Base-by-base conservation (phyloP, 2,797 vertebrate genomes). In the Bradypodion pumilum region DNA sequence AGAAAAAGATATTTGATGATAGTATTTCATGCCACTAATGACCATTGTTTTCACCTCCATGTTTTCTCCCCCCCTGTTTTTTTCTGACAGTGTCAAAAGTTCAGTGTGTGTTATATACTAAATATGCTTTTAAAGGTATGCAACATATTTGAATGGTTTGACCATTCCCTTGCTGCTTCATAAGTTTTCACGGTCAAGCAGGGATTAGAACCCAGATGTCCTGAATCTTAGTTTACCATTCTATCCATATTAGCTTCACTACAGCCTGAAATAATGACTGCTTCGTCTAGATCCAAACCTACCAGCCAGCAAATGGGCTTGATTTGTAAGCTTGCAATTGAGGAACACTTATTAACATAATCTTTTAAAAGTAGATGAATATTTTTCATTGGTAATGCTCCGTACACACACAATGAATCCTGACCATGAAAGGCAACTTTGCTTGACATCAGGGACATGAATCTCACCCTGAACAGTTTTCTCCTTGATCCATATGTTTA, bases 361-460 rank as follows among this genome's bases (percentile, higher is more conserved):
- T 75, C 75, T 75, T 75, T 75, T 59, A 59, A 10, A 75, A 56
- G 4, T 9, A 75, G 8, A 2, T 49, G 35, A 35, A 42, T 35
- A 56, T 70, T 32, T 89, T 79, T 8, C 1, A 62, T 82, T 66
- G 37, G 15, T 44, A 89, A 79, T 69, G 21, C 78, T 46, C 4
- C 10, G 5, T 10, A 49, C 42, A 74, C 44, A 74, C 16, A 80
- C 42, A 79, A 27, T 5, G 21, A 70, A 29, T 44, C 73, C 16
- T 29, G 72, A 62, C 59, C 23, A 75, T 42, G 23, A 59, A n/a
- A 59, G 32, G 2, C 52, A 70, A 25, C 15, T 46, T 32, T 15
- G 49, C 69, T 32, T n/a, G 52, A 29, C 56, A n/a, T 52, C 72
- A 74, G 60, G 62, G 78, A n/a, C 62, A 82, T 6, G 42, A 74